phyloP scores from a whole-genome alignment of 2,797 vertebrate species.

The Sebastes trivittatus region DNA sequence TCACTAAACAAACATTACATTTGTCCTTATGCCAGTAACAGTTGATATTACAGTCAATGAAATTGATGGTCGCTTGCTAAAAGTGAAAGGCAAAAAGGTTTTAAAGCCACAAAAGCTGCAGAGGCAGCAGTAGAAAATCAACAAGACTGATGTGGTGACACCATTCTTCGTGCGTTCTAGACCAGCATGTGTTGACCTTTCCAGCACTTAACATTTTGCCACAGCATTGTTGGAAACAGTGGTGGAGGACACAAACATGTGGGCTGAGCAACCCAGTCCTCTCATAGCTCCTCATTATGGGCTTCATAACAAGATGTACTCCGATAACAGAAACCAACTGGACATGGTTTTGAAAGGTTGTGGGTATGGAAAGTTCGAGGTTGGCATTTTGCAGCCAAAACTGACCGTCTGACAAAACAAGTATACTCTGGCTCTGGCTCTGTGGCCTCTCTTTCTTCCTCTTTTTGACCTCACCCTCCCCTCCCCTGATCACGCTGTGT shows the following conservation, averaged over 20 bases:
- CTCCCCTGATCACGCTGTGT: neutral
- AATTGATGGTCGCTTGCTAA: neutral
- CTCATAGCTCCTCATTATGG: neutral
- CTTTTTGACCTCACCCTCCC: neutral
- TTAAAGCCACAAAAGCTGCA: neutral
- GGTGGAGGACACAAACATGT: neutral
- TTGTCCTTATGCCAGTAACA: neutral
- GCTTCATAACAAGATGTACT: neutral
- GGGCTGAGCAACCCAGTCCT: neutral
- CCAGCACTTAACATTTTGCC: neutral
- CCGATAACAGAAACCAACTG: neutral
- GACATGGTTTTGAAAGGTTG: neutral
- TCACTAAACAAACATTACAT: neutral
- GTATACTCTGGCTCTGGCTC: neutral
- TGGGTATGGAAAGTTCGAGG: neutral
- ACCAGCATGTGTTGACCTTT: neutral
- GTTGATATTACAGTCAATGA: neutral
- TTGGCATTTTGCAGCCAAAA: neutral
- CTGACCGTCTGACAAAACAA: neutral
- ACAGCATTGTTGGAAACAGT: neutral
- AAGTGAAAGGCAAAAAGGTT: neutral
- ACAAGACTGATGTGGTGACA: neutral
- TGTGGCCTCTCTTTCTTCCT: neutral
- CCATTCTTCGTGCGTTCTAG: neutral
- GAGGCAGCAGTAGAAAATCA: neutral